Base-by-base conservation (phyloP, 2,888 invertebrate genomes). In the Pocota personata region DNA sequence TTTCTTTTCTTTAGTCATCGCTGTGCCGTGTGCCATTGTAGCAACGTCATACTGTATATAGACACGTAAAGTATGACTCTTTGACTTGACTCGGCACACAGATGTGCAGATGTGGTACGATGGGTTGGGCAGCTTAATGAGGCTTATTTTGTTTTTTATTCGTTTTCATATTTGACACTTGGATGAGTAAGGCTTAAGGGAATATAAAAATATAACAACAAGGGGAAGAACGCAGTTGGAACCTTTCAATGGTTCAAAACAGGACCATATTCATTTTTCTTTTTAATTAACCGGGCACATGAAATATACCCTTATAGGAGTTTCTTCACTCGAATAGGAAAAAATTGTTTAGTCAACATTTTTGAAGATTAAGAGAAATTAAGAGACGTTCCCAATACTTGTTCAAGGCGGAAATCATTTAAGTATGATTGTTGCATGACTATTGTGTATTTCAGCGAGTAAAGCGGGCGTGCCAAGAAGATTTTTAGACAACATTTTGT, bases 111-210 rank as follows among this genome's bases (percentile, higher is more conserved):
- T 58, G 46, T 46, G 64, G 72, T 43, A 30, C 37, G 50, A 55
- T 55, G 58, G 72, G 66, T 58, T 60, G 60, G 67, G 66, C 58
- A 40, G 52, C 50, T 80, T 67, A 66, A 58, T 66, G 79, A 66
- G 66, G 72, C 72, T 73, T 58, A 52, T 21, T 27, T n/a, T n/a
- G n/a, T n/a, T n/a, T n/a, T 79, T 58, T 30, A 27, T 21, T 48
- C 30, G 32, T 48, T 66, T 72, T 58, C 19, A 66, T 57, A 27
- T 50, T 21, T 72, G 30, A 72, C 71, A 72, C 71, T 52, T 32
- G 21, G 14, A 35, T 35, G 19, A 62, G 48, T 14, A 27, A 16
- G 57, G 35, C 35, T 27, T 57, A 19, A 21, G n/a, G n/a, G 12
- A 75, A 57, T 43, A 62, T 12, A 52, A 46, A 8, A 43, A 43